phyloP scores from a whole-genome alignment of 2,888 invertebrate genomes.

The Caradrina clavipalpis region DNA sequence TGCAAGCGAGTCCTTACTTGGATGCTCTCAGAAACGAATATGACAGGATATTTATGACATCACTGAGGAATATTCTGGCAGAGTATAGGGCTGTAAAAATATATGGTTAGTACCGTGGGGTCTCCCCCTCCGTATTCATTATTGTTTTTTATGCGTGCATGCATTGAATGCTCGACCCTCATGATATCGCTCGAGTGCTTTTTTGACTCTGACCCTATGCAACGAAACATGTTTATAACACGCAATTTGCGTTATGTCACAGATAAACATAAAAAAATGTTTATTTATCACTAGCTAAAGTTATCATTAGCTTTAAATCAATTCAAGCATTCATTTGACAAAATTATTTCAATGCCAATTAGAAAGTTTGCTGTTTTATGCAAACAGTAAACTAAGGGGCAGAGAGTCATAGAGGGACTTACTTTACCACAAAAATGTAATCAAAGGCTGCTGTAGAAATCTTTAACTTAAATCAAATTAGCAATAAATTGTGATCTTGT shows the following conservation, averaged over 20 bases:
- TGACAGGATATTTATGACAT: constrained; percentile 88
- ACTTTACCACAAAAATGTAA: not conserved
- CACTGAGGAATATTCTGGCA: constrained; percentile 85
- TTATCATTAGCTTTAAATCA: no score
- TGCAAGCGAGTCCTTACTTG: constrained; percentile 86
- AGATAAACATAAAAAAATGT: not conserved
- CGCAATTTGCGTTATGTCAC: constrained; percentile 41
- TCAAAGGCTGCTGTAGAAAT: not conserved
- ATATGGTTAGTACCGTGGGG: constrained; percentile 75
- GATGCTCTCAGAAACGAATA: constrained; percentile 86
- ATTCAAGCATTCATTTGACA: no score
- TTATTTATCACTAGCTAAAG: not conserved
- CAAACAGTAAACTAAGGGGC: not conserved
- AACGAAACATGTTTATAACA: constrained; percentile 9
- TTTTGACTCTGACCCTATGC: not conserved
- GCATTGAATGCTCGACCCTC: not conserved
- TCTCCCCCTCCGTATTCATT: not conserved
- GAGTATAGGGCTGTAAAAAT: constrained; percentile 88
- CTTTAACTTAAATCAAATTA: not conserved
- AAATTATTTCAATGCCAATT: not conserved
- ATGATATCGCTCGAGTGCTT: not conserved
- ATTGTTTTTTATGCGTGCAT: constrained; percentile 9
- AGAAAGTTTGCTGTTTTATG: constrained; percentile 26
- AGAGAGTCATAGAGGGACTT: not conserved
- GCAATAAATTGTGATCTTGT: not conserved